Base-by-base conservation (phyloP, 2,888 invertebrate genomes). In the Pocota personata region DNA sequence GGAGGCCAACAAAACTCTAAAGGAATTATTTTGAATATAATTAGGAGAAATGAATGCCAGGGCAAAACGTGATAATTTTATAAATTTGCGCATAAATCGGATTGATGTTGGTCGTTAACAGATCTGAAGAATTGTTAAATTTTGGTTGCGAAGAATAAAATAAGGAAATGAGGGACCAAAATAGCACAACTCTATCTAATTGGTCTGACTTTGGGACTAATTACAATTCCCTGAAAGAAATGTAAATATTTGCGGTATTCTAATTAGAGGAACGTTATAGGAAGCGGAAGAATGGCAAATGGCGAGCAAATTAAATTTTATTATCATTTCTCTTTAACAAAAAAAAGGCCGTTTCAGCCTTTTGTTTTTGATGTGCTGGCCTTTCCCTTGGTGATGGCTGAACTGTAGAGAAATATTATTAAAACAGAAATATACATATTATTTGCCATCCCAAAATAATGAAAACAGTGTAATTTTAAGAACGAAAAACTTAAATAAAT, bases 181-280 rank as follows among this genome's bases (percentile, higher is more conserved):
- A 8, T 35, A 3, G 16, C 6, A 32, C 5, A 37, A 40, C 14
- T 14, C 40, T 40, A 24, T 27, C 14, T 60, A 60, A 60, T 60
- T 60, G 40, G 60, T 40, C 37, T 14, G 40, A 40, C 60, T 60
- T 24, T 43, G 30, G 30, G 30, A 30, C 43, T 46, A 62, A 27
- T 62, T 43, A 62, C 46, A 27, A 16, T 62, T 62, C 62, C 2
- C 30, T 8, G 6, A 62, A 62, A 30, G 40, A 62, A 30, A 62
- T 62, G 16, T 19, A 64, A 46, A 46, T 64, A 64, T 46, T 64
- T 46, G 64, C n/a, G 30, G 46, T 64, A 62, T 64, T 32, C 12
- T 64, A 62, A 64, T 46, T 46, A 46, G 30, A 46, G 6, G 5
- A 27, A 27, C 43, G 10, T 5, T 19, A 1, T 7, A 5, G 16